phyloP scores from a whole-genome alignment of 1,140 invertebrate species.

The Rhyacophila brunnea region DNA sequence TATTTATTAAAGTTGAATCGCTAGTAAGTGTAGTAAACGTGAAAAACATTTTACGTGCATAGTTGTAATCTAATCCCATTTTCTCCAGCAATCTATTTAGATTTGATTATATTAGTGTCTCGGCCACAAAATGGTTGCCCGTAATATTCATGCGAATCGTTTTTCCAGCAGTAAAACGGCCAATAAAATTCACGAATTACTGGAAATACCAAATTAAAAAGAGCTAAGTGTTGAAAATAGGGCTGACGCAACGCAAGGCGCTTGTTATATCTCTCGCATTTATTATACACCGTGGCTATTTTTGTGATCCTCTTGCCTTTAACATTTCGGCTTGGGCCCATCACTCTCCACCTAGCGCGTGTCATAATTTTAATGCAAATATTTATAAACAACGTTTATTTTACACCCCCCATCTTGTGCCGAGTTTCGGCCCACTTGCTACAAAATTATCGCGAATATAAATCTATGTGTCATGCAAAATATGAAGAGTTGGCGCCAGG shows the following conservation, averaged over 20 bases:
- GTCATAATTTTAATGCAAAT: slow-evolving; percentile 31
- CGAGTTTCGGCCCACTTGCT: slow-evolving; percentile 10
- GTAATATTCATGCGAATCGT: too few species aligned
- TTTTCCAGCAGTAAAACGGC: too few species aligned
- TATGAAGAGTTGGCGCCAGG: slow-evolving; percentile 28
- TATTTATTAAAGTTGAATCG: too few species aligned
- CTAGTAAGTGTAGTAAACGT: too few species aligned
- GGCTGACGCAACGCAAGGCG: slow-evolving; percentile 19
- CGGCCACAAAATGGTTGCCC: too few species aligned
- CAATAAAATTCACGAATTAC: too few species aligned
- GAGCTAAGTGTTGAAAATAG: slow-evolving; percentile 4
- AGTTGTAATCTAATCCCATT: too few species aligned
- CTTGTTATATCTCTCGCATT: slow-evolving; percentile 1
- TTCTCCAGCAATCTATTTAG: too few species aligned
- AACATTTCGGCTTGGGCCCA: slow-evolving; percentile 3
- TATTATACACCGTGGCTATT: slow-evolving; percentile 15
- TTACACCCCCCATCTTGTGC: slow-evolving; percentile 9
- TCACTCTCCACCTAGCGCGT: slow-evolving; percentile 26
- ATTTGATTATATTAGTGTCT: too few species aligned
- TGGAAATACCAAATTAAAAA: slow-evolving; percentile 1
- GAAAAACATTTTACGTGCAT: too few species aligned
- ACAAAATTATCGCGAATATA: slow-evolving; percentile 31
- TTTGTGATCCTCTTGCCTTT: not conserved
- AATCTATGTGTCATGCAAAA: slow-evolving; percentile 35
- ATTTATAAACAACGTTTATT: slow-evolving; percentile 29